Conservation (phyloP, 1,140 invertebrate species). For the Pseudomyrmex gracilis region DNA sequence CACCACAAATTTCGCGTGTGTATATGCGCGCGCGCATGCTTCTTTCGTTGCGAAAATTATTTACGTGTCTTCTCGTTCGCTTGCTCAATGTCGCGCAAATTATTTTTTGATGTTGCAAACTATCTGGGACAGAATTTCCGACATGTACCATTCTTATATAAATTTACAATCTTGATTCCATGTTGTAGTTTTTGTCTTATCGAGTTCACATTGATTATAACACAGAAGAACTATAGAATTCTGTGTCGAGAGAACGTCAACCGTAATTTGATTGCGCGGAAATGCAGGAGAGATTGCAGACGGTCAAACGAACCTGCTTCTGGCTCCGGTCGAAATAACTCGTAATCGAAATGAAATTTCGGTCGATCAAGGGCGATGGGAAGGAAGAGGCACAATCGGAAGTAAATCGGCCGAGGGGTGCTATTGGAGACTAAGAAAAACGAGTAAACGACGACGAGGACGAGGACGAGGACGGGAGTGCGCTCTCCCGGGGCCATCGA, state of each 20-base stretch:
- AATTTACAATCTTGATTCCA: neutral
- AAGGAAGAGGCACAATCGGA: slow-evolving; percentile 57
- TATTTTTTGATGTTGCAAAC: neutral
- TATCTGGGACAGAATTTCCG: neutral
- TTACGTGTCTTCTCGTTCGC: slow-evolving; percentile 1
- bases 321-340: slow-evolving; percentile 47
- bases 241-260: no score
- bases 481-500: slow-evolving; percentile 35
- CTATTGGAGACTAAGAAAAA: slow-evolving; percentile 32
- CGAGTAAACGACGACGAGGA: slow-evolving; percentile 42
- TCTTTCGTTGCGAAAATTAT: slow-evolving; percentile 14
- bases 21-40: neutral
- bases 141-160: no score
- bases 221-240: neutral
- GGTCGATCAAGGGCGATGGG: slow-evolving; percentile 34
- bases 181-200: no score
- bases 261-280: slow-evolving; percentile 4
- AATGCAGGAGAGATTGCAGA: slow-evolving; percentile 20
- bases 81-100: slow-evolving; percentile 4
- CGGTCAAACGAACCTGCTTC: slow-evolving; percentile 25
- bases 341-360: slow-evolving; percentile 58
- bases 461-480: neutral
- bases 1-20: neutral
- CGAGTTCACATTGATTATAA: neutral
- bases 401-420: slow-evolving; percentile 66